These are phyloP conservation scores for Zygothrica quintamaculata DNA, from an alignment of 2,888 invertebrate species.

Conservation along the genomic window DNA sequence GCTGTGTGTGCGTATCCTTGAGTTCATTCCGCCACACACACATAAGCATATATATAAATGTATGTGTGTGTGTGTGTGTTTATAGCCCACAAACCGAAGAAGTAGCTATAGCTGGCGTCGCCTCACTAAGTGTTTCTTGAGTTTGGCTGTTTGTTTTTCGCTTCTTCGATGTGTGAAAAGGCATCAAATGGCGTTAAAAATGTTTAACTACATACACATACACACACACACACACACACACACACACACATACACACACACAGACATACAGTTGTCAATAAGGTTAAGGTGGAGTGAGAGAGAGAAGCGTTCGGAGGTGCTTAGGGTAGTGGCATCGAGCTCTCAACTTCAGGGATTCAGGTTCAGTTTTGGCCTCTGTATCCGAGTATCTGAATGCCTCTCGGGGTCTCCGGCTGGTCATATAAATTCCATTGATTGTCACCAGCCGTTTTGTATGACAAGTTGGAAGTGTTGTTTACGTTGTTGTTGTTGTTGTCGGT, in stretches of 20 bases:
- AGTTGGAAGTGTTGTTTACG: conserved; percentile 57
- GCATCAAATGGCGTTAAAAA: conserved; percentile 81
- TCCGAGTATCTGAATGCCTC: conserved; percentile 18
- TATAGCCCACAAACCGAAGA: too few relatives aligned
- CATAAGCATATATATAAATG: conserved; percentile 14
- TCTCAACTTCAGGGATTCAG: conserved; percentile 13
- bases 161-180: conserved; percentile 73
- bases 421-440: conserved; percentile 79
- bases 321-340: too few relatives aligned
- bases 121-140: conserved; percentile 74
- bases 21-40: conserved; percentile 38
- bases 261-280: conserved; percentile 22
- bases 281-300: too few relatives aligned
- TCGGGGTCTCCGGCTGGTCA: conserved; percentile 26
- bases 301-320: too few relatives aligned
- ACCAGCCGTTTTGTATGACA: conserved; percentile 76
- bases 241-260: conserved; percentile 9
- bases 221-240: conserved; percentile 21
- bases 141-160: conserved; percentile 70
- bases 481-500: conserved; percentile 13
- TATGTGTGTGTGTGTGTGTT: too few relatives aligned
- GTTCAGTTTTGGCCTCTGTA: conserved; percentile 34
- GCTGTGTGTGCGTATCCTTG: conserved; percentile 34
- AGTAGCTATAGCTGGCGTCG: conserved; percentile 32
- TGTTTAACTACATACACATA: conserved; percentile 65